Conservation (phyloP, 2,888 invertebrate species). For the Cryptus viduatorius region DNA sequence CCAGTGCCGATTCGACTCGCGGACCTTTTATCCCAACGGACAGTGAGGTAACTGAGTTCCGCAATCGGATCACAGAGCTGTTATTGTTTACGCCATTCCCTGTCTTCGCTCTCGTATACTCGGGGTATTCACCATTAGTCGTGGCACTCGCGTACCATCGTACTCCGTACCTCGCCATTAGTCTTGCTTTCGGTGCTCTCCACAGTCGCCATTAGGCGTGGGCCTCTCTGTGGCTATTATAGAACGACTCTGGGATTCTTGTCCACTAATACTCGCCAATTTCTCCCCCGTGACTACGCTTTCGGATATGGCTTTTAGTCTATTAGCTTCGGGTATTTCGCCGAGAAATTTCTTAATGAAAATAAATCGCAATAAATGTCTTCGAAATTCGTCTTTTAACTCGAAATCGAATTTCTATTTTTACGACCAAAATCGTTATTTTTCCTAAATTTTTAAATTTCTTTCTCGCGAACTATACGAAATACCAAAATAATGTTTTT, state of each 20-base stretch:
- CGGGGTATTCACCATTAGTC: constrained; percentile 48
- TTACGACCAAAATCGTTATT: too few species aligned
- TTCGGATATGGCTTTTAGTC: constrained; percentile 2
- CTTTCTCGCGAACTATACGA: too few species aligned
- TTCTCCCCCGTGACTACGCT: not conserved
- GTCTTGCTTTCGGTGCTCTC: constrained; percentile 47
- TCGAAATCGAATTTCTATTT: too few species aligned
- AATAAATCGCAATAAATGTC: too few species aligned
- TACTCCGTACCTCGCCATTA: constrained; percentile 54
- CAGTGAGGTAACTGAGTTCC: constrained; percentile 38
- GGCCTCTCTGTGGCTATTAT: constrained; percentile 23
- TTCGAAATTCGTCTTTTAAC: too few species aligned
- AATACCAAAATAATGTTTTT: too few species aligned
- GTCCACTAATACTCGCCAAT: constrained; percentile 10
- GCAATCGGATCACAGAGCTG: constrained; percentile 49
- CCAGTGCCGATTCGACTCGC: not conserved
- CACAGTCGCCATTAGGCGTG: constrained; percentile 31
- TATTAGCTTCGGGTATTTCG: too few species aligned
- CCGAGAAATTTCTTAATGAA: too few species aligned
- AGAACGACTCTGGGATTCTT: constrained; percentile 23
- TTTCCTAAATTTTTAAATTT: too few species aligned
- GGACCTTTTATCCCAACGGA: not conserved
- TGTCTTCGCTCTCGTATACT: constrained; percentile 22
- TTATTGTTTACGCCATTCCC: constrained; percentile 60
- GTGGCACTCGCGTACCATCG: not conserved